A percentile compares a stretch with the other conserved stretches of the same genome.
These are phyloP conservation scores for Linurgus olivaceus DNA, from an alignment of 2,797 vertebrate species.

Conservation along the genomic window DNA sequence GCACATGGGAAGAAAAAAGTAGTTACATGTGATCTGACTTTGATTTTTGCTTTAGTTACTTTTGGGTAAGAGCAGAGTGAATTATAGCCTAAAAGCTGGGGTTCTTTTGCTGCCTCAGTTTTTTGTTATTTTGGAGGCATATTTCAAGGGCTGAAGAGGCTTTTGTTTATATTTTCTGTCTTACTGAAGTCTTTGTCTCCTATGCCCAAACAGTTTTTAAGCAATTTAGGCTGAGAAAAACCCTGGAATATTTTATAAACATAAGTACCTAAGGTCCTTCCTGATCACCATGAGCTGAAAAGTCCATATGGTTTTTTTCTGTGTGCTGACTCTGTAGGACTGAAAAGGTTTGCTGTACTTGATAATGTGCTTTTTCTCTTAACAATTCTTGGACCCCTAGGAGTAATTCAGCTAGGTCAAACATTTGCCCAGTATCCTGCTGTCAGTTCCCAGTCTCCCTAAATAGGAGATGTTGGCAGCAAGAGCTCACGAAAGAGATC, in stretches of 20 bases:
- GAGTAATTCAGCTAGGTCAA: not conserved
- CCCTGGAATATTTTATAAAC: not conserved
- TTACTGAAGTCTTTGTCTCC: not conserved
- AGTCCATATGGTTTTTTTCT: not conserved
- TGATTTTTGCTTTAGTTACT: not conserved
- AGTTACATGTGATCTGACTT: not conserved
- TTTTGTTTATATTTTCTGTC: not conserved
- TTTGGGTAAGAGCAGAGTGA: not conserved
- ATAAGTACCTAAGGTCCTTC: not conserved
- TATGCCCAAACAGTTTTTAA: not conserved
- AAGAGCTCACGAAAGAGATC: not conserved
- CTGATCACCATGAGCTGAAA: not conserved
- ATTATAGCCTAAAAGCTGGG: not conserved
- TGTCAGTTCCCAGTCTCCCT: not conserved
- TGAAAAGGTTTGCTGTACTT: not conserved
- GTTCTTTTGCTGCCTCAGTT: not conserved
- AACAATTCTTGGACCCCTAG: not conserved
- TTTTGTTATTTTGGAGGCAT: not conserved
- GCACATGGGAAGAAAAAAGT: not conserved
- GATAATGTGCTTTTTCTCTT: not conserved
- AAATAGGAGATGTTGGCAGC: not conserved
- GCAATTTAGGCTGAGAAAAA: not conserved
- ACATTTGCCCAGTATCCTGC: not conserved
- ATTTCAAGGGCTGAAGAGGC: not conserved
- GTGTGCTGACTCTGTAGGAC: not conserved